A percentile compares a stretch with the other conserved stretches of the same genome.
Evolutionary conservation across 2,113 vertebrate species (phyloP).

Genomic region (Ageneiosus marmoratus): DNA sequence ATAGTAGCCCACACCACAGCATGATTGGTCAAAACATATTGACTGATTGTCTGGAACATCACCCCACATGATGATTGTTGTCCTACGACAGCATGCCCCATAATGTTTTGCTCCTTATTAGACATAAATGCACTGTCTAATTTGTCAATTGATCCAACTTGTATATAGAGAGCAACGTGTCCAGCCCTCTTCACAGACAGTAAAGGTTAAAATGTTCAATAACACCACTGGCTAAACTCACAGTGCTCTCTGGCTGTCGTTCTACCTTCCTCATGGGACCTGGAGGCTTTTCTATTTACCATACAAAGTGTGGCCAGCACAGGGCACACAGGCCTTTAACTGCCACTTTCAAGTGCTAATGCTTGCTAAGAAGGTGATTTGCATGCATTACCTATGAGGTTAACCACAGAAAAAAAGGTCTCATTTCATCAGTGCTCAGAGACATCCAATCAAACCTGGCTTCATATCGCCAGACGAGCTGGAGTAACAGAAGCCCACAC

Average conservation of each 20-base stretch:
- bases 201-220: slow-evolving; percentile 41
- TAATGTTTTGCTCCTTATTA: neutral
- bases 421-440: slow-evolving; percentile 45
- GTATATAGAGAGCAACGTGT: neutral
- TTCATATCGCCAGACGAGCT: slow-evolving; percentile 25
- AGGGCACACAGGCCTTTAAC: slow-evolving; percentile 26
- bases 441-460: slow-evolving; percentile 34
- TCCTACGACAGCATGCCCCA: neutral
- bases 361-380: slow-evolving; percentile 49
- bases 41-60: neutral
- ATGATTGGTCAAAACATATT: neutral
- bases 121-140: slow-evolving; percentile 6
- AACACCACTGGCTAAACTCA: slow-evolving; percentile 36
- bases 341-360: slow-evolving; percentile 49
- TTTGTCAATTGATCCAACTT: slow-evolving; percentile 9
- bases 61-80: neutral
- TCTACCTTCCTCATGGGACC: neutral
- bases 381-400: slow-evolving; percentile 47
- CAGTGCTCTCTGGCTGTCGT: neutral
- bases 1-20: neutral
- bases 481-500: slow-evolving; percentile 40
- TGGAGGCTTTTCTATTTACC: slow-evolving; percentile 29
- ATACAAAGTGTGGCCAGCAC: slow-evolving; percentile 34
- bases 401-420: slow-evolving; percentile 41
- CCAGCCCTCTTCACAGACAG: neutral